A percentile compares a stretch with the other conserved stretches of the same genome.
Conservation (phyloP, 2,797 vertebrate species). For the Anguilla obscura region DNA sequence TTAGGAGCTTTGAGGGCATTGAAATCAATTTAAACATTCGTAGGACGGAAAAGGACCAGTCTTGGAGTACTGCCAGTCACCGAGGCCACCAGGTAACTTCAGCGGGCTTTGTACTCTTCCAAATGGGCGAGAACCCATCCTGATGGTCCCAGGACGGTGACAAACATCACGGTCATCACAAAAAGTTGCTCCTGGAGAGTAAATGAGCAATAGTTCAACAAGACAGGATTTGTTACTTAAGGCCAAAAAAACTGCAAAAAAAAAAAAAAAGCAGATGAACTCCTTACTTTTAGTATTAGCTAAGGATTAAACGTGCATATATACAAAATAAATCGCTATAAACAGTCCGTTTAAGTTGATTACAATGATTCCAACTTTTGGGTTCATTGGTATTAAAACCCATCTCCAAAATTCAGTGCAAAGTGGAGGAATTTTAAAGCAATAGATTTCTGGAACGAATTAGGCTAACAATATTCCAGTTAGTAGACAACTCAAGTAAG, state of each 20-base stretch:
- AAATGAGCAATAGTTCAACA: background rate
- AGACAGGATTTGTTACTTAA: background rate
- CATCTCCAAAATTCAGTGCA: no score
- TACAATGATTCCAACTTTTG: no score
- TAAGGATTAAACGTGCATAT: no score
- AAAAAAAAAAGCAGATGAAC: no score
- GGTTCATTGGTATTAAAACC: no score
- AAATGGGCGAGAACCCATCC: slow-evolving; percentile 75
- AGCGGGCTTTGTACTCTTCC: slow-evolving; percentile 70
- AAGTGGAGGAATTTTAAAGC: no score
- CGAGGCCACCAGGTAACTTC: background rate
- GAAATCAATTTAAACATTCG: background rate
- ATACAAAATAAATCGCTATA: no score
- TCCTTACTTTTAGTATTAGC: no score
- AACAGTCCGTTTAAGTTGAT: no score
- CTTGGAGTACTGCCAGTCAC: background rate
- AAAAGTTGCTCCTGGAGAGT: slow-evolving; percentile 62
- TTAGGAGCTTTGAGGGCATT: background rate
- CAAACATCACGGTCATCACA: slow-evolving; percentile 55
- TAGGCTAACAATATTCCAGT: no score
- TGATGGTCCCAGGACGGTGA: slow-evolving; percentile 66
- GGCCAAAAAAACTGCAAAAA: background rate
- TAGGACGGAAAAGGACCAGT: background rate
- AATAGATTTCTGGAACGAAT: no score
- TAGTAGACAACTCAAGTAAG: no score